Conservation (phyloP, 2,888 invertebrate genomes). For the Pollenia angustigena region DNA sequence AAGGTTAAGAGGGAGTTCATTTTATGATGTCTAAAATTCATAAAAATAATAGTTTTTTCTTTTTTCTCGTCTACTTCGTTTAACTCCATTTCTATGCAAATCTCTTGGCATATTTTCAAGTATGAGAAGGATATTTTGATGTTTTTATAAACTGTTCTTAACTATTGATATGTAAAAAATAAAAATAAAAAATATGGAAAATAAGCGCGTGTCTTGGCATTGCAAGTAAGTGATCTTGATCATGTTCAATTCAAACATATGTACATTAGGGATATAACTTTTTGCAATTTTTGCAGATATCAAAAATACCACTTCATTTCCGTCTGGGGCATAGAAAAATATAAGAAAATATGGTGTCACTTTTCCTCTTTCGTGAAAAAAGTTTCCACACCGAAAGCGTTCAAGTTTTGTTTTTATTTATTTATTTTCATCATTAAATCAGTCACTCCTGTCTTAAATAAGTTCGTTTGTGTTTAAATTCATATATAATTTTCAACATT, state of each 20-base stretch:
- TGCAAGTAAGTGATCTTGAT: conserved; percentile 56
- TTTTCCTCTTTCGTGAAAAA: too few relatives aligned
- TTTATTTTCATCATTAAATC: too few relatives aligned
- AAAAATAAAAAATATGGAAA: conserved; percentile 14
- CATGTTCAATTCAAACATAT: conserved; percentile 44
- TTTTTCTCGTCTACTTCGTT: background rate
- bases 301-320: too few relatives aligned
- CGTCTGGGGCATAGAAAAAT: too few relatives aligned
- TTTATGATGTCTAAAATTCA: conserved; percentile 64
- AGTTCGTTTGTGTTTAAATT: too few relatives aligned
- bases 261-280: too few relatives aligned
- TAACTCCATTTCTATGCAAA: conserved; percentile 58
- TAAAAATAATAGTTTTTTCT: conserved; percentile 40
- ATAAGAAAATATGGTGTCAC: too few relatives aligned
- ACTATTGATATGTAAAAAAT: conserved; percentile 38
- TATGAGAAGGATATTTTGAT: conserved; percentile 10
- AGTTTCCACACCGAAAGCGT: too few relatives aligned
- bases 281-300: too few relatives aligned
- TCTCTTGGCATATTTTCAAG: background rate
- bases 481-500: too few relatives aligned
- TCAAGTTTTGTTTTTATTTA: too few relatives aligned
- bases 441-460: too few relatives aligned
- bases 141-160: background rate
- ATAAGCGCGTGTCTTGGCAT: conserved; percentile 48
- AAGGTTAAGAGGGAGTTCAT: conserved; percentile 61